Evolutionary conservation across 2,113 vertebrate species (phyloP).

Genomic region (Terrapene triunguis): DNA sequence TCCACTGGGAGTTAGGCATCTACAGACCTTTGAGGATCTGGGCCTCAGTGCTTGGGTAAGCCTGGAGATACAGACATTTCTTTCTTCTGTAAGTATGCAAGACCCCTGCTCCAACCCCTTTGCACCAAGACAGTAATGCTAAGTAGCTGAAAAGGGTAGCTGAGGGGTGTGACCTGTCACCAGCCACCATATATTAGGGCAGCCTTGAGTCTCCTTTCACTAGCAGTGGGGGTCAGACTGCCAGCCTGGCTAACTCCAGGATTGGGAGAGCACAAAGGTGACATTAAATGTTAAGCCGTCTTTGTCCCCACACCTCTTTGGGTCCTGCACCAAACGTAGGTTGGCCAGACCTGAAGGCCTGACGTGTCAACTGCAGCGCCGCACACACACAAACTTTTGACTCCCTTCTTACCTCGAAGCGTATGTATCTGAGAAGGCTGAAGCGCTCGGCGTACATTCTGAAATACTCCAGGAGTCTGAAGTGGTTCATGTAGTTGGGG

Average conservation of each 20-base stretch:
- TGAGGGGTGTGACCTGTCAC: neutral
- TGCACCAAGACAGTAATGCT: neutral
- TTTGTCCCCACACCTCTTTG: neutral
- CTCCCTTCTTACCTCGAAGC: constrained; percentile 83
- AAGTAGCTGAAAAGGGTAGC: fast-evolving
- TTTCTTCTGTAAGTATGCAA: neutral
- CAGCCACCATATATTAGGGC: neutral
- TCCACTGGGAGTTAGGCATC: neutral
- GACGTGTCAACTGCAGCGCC: neutral
- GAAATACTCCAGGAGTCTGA: constrained; percentile 86
- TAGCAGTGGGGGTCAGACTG: neutral
- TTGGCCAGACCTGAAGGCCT: fast-evolving
- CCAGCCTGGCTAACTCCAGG: fast-evolving
- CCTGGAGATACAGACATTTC: neutral
- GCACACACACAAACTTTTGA: no score
- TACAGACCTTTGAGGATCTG: neutral
- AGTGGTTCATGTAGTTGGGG: constrained; percentile 87
- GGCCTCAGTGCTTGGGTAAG: neutral
- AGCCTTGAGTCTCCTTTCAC: neutral
- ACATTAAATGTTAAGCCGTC: fast-evolving
- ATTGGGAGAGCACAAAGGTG: fast-evolving
- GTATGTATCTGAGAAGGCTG: constrained; percentile 83
- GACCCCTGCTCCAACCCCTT: neutral
- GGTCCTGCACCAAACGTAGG: neutral
- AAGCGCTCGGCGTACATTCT: constrained; percentile 86